Conservation (phyloP, 2,113 vertebrate species). For the Zosterops pallidus region DNA sequence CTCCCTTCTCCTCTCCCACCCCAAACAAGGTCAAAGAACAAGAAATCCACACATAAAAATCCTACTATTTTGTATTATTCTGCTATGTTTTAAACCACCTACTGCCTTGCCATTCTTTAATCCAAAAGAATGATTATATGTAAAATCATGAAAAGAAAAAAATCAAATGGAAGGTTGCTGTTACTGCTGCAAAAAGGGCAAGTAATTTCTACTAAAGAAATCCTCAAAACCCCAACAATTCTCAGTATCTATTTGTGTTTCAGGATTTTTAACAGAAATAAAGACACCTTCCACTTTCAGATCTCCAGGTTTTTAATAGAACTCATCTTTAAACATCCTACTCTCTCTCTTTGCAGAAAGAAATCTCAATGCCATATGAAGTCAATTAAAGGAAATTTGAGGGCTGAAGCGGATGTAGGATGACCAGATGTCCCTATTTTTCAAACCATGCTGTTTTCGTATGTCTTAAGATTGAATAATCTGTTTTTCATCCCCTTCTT, state of each 20-base stretch:
- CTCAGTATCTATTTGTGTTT: neutral
- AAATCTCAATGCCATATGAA: slow-evolving; percentile 54
- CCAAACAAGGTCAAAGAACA: slow-evolving; percentile 44
- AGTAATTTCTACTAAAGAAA: neutral
- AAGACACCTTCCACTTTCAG: slow-evolving; percentile 3
- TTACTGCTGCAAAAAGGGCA: neutral
- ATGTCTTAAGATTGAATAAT: slow-evolving; percentile 54
- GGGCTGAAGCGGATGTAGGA: slow-evolving; percentile 47
- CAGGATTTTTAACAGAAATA: neutral
- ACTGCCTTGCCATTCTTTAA: neutral
- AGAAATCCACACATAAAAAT: slow-evolving; percentile 17
- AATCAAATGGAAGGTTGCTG: neutral
- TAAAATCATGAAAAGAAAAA: neutral
- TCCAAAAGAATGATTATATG: neutral
- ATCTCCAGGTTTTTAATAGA: slow-evolving; percentile 5
- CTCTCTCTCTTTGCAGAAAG: neutral
- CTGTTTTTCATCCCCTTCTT: slow-evolving; percentile 58
- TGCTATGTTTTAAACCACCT: neutral
- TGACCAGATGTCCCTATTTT: slow-evolving; percentile 68
- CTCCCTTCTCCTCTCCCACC: neutral
- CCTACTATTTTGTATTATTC: neutral
- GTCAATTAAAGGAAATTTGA: slow-evolving; percentile 65
- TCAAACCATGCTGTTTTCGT: slow-evolving; percentile 45
- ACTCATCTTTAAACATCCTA: slow-evolving; percentile 15
- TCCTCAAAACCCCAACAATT: neutral